Evolutionary conservation across 2,797 vertebrate genomes (phyloP).

Genomic region (Chelidonichthys spinosus): DNA sequence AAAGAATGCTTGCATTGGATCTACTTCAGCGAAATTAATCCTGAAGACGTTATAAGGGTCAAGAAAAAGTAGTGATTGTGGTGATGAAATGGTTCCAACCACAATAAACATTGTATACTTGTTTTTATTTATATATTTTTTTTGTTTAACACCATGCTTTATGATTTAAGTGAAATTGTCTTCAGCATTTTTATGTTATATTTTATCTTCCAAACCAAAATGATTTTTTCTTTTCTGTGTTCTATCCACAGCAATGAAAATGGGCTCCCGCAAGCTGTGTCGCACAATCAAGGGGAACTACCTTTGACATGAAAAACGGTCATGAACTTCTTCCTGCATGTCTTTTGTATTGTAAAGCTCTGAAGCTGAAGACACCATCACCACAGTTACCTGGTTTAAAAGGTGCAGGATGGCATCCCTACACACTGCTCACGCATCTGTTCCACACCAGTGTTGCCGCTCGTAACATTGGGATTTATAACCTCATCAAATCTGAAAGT

Average conservation of each 20-base stretch:
- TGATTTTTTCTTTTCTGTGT: slow-evolving; percentile 18
- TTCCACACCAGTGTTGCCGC: slow-evolving; percentile 19
- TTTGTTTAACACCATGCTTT: too few species aligned
- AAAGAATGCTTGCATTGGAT: not conserved
- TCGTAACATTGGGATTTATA: slow-evolving; percentile 42
- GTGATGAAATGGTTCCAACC: not conserved
- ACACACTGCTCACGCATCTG: slow-evolving; percentile 31
- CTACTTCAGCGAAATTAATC: not conserved
- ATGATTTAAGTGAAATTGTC: not conserved
- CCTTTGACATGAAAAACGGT: slow-evolving; percentile 41
- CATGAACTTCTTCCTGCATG: not conserved
- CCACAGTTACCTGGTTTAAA: slow-evolving; percentile 18
- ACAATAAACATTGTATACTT: too few species aligned
- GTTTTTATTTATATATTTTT: too few species aligned
- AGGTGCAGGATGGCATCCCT: slow-evolving; percentile 5
- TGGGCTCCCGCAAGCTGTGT: slow-evolving; percentile 72
- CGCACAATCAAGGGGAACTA: slow-evolving; percentile 49
- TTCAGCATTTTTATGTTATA: not conserved
- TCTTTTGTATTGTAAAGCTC: slow-evolving; percentile 20
- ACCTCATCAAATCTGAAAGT: slow-evolving; percentile 40
- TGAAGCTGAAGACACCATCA: not conserved
- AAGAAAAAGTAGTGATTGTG: too few species aligned
- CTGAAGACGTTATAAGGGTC: not conserved
- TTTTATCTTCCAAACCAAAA: slow-evolving; percentile 18
- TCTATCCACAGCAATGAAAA: slow-evolving; percentile 71